These are phyloP conservation scores for Sapayoa aenigma DNA, from an alignment of 2,113 vertebrate genomes.

Conservation along the genomic window DNA sequence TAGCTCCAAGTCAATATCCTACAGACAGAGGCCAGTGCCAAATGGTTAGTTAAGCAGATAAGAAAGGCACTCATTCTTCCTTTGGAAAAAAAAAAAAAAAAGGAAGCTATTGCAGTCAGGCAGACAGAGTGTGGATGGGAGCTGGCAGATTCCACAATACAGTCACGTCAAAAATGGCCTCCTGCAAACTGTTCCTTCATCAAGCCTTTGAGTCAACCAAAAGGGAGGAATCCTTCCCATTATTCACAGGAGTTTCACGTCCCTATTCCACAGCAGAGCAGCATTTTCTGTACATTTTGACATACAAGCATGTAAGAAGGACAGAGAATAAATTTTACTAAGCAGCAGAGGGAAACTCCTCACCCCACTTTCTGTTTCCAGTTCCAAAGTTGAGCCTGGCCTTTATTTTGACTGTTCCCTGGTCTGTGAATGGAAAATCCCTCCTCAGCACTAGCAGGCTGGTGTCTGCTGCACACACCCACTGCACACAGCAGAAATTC, in stretches of 20 bases:
- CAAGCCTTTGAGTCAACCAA: neutral
- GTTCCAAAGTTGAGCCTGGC: conserved; percentile 47
- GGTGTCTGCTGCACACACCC: conserved; percentile 70
- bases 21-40: neutral
- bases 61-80: conserved; percentile 48
- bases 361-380: conserved; percentile 15
- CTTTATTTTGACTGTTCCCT: conserved; percentile 67
- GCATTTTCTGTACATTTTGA: neutral
- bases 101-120: conserved; percentile 38
- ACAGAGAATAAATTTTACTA: neutral
- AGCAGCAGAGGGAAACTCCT: conserved; percentile 23
- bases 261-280: neutral
- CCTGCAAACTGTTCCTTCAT: conserved; percentile 56
- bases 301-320: neutral
- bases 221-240: neutral
- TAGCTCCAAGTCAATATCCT: neutral
- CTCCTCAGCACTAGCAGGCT: conserved; percentile 61
- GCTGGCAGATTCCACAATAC: conserved; percentile 58
- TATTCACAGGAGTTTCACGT: conserved; percentile 2
- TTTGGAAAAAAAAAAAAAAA: neutral
- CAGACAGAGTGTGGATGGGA: conserved; percentile 45
- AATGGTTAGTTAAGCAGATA: conserved; percentile 48
- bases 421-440: conserved; percentile 69
- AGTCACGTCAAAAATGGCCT: conserved; percentile 66
- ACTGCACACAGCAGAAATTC: conserved; percentile 69